Evolutionary conservation across 2,113 vertebrate species (phyloP).

Genomic region (Tapirus terrestris): DNA sequence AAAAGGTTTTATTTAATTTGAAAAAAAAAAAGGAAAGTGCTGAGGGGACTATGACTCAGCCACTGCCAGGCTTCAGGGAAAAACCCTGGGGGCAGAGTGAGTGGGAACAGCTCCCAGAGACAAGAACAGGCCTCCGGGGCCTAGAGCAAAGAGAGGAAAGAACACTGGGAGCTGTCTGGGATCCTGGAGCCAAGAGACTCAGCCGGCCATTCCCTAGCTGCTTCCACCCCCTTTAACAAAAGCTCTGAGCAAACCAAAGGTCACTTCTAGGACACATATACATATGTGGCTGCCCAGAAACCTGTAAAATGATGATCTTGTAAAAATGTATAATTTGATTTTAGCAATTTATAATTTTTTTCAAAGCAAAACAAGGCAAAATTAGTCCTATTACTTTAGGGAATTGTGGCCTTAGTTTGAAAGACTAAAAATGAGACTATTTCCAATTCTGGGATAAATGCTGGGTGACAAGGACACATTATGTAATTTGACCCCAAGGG

Average conservation of each 20-base stretch:
- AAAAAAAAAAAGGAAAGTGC: background rate
- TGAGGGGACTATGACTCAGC: background rate
- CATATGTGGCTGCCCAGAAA: background rate
- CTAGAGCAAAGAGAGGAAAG: background rate
- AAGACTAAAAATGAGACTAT: constrained; percentile 37
- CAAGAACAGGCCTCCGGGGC: background rate
- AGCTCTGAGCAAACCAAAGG: background rate
- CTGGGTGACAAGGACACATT: background rate
- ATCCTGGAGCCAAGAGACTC: background rate
- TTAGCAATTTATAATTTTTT: background rate
- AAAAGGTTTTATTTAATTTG: background rate
- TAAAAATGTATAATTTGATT: background rate
- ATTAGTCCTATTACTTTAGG: constrained; percentile 37
- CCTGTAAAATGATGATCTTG: background rate
- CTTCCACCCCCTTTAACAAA: background rate
- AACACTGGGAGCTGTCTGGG: background rate
- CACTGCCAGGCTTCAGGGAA: background rate
- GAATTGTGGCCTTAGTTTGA: background rate
- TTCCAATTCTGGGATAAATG: background rate
- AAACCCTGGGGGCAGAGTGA: background rate
- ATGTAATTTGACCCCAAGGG: background rate
- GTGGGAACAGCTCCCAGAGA: background rate
- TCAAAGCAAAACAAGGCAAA: background rate
- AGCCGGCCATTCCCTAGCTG: background rate
- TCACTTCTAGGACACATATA: background rate